Evolutionary conservation across 2,113 vertebrate genomes (phyloP).

Genomic region (Corydoras maculifer): DNA sequence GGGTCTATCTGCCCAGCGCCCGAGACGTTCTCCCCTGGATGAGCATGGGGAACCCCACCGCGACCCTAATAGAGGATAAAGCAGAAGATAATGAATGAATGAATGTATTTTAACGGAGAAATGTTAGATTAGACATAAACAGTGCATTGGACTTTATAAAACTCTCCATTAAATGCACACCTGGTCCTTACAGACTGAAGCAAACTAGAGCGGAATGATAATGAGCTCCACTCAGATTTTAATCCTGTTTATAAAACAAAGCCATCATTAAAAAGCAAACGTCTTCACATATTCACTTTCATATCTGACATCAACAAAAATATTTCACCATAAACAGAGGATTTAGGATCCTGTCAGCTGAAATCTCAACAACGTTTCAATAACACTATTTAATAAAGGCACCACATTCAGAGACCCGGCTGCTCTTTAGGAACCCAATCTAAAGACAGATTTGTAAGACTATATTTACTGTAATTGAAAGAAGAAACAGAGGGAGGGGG

Average conservation of each 20-base stretch:
- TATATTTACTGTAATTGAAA: conserved; percentile 24
- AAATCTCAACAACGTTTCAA: neutral
- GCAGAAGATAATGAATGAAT: too few species aligned
- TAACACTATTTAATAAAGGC: neutral
- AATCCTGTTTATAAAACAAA: neutral
- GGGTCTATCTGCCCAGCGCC: too few species aligned
- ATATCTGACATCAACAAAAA: neutral
- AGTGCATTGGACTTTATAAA: too few species aligned
- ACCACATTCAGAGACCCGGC: neutral
- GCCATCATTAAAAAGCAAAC: neutral
- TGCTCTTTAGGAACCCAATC: neutral
- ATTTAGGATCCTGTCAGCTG: neutral
- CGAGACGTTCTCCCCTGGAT: too few species aligned
- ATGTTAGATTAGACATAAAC: too few species aligned
- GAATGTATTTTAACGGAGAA: too few species aligned
- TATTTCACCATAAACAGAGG: neutral
- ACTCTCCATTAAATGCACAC: too few species aligned
- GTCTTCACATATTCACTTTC: neutral
- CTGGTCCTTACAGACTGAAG: too few species aligned
- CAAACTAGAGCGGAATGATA: too few species aligned
- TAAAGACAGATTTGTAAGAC: neutral
- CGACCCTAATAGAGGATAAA: too few species aligned
- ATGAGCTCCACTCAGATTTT: too few species aligned
- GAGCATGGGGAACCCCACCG: too few species aligned
- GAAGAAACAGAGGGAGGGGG: neutral